Evolutionary conservation across 2,113 vertebrate species (phyloP).

Genomic region (Sylvilagus bachmani): DNA sequence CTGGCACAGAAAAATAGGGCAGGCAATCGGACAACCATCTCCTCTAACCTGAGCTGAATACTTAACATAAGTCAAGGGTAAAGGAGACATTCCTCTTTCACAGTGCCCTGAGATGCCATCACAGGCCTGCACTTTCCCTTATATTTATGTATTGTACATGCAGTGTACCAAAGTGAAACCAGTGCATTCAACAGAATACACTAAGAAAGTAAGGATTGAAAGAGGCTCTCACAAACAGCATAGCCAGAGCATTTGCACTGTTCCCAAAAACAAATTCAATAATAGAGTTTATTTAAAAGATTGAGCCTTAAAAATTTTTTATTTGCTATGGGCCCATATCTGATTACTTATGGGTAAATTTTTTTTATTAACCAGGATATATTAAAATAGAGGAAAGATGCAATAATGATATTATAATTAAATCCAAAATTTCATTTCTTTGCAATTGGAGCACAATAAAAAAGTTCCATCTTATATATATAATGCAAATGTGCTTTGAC

Average conservation of each 20-base stretch:
- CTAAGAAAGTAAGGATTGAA: slow-evolving; percentile 41
- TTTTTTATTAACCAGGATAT: background rate
- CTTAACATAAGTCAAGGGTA: slow-evolving; percentile 87
- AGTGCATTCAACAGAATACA: slow-evolving; percentile 52
- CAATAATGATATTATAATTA: background rate
- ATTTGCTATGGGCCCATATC: background rate
- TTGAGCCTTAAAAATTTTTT: slow-evolving; percentile 5
- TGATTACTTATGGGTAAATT: background rate
- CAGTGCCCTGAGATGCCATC: slow-evolving; percentile 54
- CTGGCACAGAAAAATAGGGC: slow-evolving; percentile 86
- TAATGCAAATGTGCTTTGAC: slow-evolving; percentile 35
- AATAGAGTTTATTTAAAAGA: background rate
- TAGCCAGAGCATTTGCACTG: background rate
- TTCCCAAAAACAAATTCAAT: background rate
- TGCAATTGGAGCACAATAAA: background rate
- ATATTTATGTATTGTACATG: slow-evolving; percentile 45
- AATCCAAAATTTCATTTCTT: background rate
- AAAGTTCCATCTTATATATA: background rate
- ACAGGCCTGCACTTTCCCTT: slow-evolving; percentile 50
- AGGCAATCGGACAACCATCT: slow-evolving; percentile 85
- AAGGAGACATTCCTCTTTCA: slow-evolving; percentile 76
- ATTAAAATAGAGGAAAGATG: background rate
- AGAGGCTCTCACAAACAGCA: slow-evolving; percentile 14
- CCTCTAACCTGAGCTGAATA: slow-evolving; percentile 85
- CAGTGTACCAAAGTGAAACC: too few relatives aligned